A percentile compares a stretch with the other conserved stretches of the same genome.
phyloP scores from a whole-genome alignment of 2,113 vertebrate genomes.

The Indicator indicator region DNA sequence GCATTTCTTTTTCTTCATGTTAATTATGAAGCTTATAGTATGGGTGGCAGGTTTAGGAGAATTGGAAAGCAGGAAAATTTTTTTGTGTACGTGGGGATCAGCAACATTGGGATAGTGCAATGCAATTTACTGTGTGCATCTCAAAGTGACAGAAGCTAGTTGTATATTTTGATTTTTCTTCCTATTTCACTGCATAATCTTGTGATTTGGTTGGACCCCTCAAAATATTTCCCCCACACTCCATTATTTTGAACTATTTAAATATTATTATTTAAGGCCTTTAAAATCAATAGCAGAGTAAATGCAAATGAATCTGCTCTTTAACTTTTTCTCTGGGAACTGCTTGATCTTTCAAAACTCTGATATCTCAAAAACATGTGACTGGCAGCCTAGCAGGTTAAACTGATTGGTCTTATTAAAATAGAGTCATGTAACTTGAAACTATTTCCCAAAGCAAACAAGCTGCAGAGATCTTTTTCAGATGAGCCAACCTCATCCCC shows the following conservation, averaged over 20 bases:
- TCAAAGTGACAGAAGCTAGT: not conserved
- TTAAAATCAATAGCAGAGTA: not conserved
- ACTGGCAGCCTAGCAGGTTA: not conserved
- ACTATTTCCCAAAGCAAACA: conserved; percentile 7
- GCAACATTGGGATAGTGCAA: not conserved
- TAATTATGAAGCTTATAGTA: conserved; percentile 8
- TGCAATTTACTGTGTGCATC: not conserved
- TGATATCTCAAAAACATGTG: not conserved
- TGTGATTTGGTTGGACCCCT: not conserved
- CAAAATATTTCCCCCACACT: not conserved
- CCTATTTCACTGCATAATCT: not conserved
- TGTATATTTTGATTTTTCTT: not conserved
- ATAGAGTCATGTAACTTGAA: not conserved
- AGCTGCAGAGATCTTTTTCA: not conserved
- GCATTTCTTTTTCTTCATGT: not conserved
- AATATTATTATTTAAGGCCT: not conserved
- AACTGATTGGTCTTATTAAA: conserved; percentile 6
- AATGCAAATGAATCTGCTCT: not conserved
- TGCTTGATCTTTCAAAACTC: not conserved
- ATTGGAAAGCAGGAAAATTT: not conserved
- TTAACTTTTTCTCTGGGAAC: not conserved
- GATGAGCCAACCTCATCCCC: not conserved
- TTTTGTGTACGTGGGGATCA: not conserved
- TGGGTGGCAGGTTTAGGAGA: not conserved
- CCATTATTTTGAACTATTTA: not conserved